Conservation (phyloP, 2,113 vertebrate genomes). For the Chaenocephalus aceratus region DNA sequence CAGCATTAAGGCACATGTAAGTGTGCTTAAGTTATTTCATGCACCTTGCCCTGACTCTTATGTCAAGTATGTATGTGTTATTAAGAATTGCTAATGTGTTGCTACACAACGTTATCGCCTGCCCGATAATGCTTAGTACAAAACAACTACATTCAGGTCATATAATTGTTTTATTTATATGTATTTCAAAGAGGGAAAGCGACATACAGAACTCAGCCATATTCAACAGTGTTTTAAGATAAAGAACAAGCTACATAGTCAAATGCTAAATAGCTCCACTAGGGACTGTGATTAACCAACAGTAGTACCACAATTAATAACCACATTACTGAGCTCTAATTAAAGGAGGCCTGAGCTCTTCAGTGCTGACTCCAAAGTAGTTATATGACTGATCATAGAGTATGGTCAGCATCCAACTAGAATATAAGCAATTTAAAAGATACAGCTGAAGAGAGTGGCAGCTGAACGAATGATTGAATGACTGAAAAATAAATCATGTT, state of each 20-base stretch:
- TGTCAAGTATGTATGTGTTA: too few relatives aligned
- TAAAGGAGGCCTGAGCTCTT: background rate
- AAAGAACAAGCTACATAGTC: too few relatives aligned
- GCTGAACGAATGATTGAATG: slow-evolving; percentile 16
- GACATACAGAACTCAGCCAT: too few relatives aligned
- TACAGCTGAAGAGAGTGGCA: background rate
- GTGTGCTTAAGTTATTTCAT: too few relatives aligned
- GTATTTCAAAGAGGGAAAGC: too few relatives aligned
- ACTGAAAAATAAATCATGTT: background rate
- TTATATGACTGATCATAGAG: slow-evolving; percentile 8
- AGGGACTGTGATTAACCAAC: background rate
- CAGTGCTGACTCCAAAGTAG: background rate
- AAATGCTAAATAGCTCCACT: background rate
- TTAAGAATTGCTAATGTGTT: too few relatives aligned
- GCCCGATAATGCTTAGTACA: too few relatives aligned
- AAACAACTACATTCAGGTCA: too few relatives aligned
- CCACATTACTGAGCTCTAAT: background rate
- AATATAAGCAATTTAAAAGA: background rate
- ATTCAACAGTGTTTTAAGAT: too few relatives aligned
- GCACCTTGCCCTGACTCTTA: background rate
- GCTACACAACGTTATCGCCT: too few relatives aligned
- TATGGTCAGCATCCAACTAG: background rate
- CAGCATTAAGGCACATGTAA: too few relatives aligned
- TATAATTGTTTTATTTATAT: too few relatives aligned
- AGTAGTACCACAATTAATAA: background rate